phyloP scores from a whole-genome alignment of 2,113 vertebrate species.

The Anhinga rufa region DNA sequence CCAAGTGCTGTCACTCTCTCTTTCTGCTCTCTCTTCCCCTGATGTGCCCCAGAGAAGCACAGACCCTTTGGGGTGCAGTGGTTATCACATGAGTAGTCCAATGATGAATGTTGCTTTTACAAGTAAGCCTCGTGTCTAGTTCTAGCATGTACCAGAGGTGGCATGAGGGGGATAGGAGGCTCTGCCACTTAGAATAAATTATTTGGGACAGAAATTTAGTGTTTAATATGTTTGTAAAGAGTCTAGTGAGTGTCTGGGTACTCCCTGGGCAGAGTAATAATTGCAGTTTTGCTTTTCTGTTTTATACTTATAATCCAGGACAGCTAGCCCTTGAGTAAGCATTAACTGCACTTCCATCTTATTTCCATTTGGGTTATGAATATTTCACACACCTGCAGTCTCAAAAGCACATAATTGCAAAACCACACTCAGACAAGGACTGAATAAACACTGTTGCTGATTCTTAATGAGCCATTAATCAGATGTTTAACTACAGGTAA shows the following conservation, averaged over 20 bases:
- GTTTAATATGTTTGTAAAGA: not conserved
- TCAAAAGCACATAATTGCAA: conserved; percentile 57
- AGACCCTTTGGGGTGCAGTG: not conserved
- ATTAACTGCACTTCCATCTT: conserved; percentile 29
- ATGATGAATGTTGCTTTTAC: not conserved
- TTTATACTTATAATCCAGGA: conserved; percentile 14
- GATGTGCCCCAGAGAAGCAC: not conserved
- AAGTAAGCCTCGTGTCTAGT: not conserved
- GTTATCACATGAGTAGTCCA: not conserved
- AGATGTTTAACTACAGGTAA: conserved; percentile 65
- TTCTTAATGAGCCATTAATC: conserved; percentile 65
- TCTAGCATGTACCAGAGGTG: not conserved
- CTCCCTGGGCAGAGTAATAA: not conserved
- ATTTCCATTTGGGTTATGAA: conserved; percentile 56
- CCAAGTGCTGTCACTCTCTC: not conserved
- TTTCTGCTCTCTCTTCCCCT: not conserved
- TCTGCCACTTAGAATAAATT: not conserved
- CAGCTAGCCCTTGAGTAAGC: conserved; percentile 11
- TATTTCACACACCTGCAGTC: conserved; percentile 61
- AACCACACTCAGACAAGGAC: conserved; percentile 36
- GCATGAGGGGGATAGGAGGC: not conserved
- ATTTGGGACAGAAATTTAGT: not conserved
- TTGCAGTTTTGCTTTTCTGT: not conserved
- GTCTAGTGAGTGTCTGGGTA: not conserved
- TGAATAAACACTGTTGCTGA: conserved; percentile 53